These are phyloP conservation scores for Apteryx mantelli DNA, from an alignment of 2,113 vertebrate species.

Conservation along the genomic window DNA sequence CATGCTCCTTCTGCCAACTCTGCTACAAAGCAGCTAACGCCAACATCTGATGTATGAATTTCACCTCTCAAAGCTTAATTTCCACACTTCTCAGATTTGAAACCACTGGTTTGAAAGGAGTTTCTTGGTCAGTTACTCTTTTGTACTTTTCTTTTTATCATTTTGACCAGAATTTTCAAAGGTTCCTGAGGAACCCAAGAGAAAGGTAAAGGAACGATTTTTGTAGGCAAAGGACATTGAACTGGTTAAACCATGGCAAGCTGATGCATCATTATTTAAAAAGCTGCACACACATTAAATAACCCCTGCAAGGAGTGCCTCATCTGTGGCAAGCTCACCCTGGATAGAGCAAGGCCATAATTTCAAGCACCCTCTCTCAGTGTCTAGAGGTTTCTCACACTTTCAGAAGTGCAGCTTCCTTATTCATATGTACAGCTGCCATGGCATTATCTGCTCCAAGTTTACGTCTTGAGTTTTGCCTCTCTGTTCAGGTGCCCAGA, in stretches of 20 bases:
- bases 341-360: not conserved
- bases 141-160: not conserved
- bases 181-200: not conserved
- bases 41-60: not conserved
- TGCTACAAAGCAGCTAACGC: not conserved
- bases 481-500: not conserved
- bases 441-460: not conserved
- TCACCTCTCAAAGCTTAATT: not conserved
- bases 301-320: not conserved
- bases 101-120: not conserved
- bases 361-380: rapidly evolving
- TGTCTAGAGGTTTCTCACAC: not conserved
- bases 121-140: not conserved
- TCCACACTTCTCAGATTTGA: not conserved
- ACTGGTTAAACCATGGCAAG: not conserved
- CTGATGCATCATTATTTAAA: not conserved
- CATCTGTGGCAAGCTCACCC: not conserved
- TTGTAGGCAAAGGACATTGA: not conserved
- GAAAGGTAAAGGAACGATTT: not conserved
- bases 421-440: not conserved
- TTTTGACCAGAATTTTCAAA: not conserved
- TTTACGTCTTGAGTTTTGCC: not conserved
- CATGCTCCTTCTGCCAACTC: not conserved
- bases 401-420: not conserved
- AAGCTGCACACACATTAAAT: not conserved